phyloP scores from a whole-genome alignment of 2,797 vertebrate genomes.

The Sebastes matsubarae region DNA sequence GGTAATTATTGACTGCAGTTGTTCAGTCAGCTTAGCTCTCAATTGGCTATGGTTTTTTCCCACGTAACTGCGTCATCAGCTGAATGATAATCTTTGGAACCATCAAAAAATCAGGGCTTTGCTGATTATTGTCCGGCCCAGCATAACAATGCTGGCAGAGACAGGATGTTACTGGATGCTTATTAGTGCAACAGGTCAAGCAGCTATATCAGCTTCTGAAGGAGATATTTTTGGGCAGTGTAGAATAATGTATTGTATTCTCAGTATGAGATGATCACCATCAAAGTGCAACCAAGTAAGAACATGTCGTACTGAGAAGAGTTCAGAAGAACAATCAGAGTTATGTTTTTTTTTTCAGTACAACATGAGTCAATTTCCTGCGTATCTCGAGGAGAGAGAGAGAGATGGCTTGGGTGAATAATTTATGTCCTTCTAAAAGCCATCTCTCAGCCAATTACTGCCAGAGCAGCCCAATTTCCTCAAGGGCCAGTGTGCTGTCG shows the following conservation, averaged over 20 bases:
- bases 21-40: too few relatives aligned
- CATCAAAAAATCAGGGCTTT: too few relatives aligned
- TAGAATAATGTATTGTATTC: not conserved
- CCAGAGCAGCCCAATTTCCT: conserved; percentile 20
- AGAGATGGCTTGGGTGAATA: conserved; percentile 33
- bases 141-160: too few relatives aligned
- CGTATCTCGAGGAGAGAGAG: conserved; percentile 7
- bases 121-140: too few relatives aligned
- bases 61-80: too few relatives aligned
- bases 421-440: conserved; percentile 48
- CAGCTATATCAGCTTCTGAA: not conserved
- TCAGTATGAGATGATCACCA: not conserved
- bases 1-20: too few relatives aligned
- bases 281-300: not conserved
- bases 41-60: too few relatives aligned
- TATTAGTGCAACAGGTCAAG: not conserved
- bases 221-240: not conserved
- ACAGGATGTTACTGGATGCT: too few relatives aligned
- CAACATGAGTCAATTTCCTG: conserved; percentile 24
- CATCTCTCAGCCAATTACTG: conserved; percentile 41
- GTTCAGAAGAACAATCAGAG: conserved; percentile 22
- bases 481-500: not conserved
- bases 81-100: too few relatives aligned
- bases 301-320: not conserved
- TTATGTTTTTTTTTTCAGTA: not conserved